phyloP scores from a whole-genome alignment of 2,888 invertebrate genomes.

The Tortrix viridana region DNA sequence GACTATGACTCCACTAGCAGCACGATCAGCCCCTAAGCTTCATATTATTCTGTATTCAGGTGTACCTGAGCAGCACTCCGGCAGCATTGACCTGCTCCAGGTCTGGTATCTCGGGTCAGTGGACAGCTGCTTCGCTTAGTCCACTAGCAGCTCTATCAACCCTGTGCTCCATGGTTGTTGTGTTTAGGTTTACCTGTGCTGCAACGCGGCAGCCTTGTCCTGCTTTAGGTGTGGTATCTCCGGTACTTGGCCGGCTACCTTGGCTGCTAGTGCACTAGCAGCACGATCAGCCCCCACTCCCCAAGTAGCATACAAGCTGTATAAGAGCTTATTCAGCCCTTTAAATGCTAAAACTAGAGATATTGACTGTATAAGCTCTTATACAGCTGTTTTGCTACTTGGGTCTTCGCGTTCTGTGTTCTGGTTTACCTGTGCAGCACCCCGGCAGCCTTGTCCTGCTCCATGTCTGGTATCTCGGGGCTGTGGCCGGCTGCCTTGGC shows the following conservation, averaged over 20 bases:
- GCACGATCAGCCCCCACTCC: no score
- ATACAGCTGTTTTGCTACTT: no score
- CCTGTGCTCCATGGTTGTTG: no score
- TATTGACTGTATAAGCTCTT: no score
- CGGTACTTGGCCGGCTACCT: constrained; percentile 80
- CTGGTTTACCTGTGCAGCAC: constrained; percentile 88
- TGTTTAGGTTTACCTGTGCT: constrained; percentile 89
- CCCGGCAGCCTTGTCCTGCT: constrained; percentile 93
- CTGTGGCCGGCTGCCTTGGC: constrained; percentile 96
- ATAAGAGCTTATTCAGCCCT: no score
- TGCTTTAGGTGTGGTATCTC: constrained; percentile 93
- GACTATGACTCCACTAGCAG: no score
- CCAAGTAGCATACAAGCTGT: no score
- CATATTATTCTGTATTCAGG: no score
- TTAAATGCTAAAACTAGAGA: no score
- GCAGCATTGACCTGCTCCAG: constrained; percentile 94
- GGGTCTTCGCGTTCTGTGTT: no score
- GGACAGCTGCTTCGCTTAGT: constrained; percentile 97
- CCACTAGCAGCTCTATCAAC: constrained; percentile 94
- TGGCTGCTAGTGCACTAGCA: no score
- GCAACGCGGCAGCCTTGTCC: constrained; percentile 93
- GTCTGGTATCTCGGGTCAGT: constrained; percentile 90
- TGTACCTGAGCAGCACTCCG: constrained; percentile 90
- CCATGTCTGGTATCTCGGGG: constrained; percentile 90
- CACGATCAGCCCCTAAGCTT: no score